A percentile compares a stretch with the other conserved stretches of the same genome.
phyloP scores from a whole-genome alignment of 2,113 vertebrate genomes.

The Thunnus thynnus region DNA sequence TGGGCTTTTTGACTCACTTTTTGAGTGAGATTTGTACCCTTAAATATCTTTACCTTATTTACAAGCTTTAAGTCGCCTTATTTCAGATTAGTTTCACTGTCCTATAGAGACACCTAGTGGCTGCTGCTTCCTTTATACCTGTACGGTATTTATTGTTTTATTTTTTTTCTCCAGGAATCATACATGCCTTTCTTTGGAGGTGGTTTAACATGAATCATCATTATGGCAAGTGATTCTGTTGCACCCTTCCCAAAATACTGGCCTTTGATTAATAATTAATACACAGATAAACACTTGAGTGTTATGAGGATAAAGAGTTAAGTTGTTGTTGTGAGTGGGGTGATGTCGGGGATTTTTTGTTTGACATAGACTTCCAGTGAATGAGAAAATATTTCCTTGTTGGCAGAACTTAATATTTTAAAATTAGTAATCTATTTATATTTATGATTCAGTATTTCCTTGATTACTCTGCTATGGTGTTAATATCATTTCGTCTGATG shows the following conservation, averaged over 20 bases:
- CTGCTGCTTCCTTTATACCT: neutral
- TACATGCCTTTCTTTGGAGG: too few species aligned
- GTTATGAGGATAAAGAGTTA: neutral
- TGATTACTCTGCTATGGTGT: neutral
- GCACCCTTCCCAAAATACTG: neutral
- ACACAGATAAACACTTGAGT: neutral
- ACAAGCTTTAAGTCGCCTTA: neutral
- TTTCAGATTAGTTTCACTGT: neutral
- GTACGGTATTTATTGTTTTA: neutral
- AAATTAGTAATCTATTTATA: neutral
- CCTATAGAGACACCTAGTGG: slow-evolving; percentile 66
- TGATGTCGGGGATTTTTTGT: neutral
- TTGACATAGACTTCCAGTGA: slow-evolving; percentile 17
- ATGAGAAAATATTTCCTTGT: slow-evolving; percentile 18
- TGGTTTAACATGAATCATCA: too few species aligned
- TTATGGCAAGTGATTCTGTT: neutral
- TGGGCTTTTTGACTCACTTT: too few species aligned
- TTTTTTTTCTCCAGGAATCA: neutral
- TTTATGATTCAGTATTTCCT: neutral
- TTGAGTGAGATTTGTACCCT: too few species aligned
- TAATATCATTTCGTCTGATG: neutral
- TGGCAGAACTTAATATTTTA: neutral
- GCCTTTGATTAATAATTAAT: slow-evolving; percentile 17
- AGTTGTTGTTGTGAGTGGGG: neutral
- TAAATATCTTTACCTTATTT: too few species aligned